Evolutionary conservation across 1,140 invertebrate species (phyloP).

Genomic region (Cecropterus lyciades): DNA sequence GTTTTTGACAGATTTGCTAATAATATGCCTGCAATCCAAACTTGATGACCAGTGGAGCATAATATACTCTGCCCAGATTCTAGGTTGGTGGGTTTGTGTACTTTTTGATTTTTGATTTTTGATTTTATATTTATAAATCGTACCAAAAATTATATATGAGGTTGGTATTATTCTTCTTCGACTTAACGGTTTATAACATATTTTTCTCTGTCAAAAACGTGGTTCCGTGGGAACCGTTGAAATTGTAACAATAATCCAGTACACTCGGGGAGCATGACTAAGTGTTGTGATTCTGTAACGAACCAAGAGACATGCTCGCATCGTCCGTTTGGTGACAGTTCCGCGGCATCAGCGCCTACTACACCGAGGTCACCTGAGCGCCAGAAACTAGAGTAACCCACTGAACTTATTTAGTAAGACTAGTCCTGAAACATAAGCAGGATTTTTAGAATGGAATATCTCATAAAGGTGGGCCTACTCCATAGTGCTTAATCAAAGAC

Average conservation of each 20-base stretch:
- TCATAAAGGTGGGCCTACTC: no score
- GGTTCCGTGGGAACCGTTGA: constrained; percentile 53
- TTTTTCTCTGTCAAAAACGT: background rate
- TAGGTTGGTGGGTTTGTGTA: no score
- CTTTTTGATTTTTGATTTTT: no score
- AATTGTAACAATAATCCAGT: constrained; percentile 42
- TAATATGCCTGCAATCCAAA: no score
- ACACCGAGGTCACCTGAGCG: constrained; percentile 47
- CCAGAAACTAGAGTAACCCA: constrained; percentile 38
- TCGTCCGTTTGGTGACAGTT: constrained; percentile 56
- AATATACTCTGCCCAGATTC: no score
- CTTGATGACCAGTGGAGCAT: no score
- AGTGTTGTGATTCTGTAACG: constrained; percentile 59
- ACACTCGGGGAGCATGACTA: constrained; percentile 45
- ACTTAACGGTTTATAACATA: constrained; percentile 7
- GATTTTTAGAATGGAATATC: no score
- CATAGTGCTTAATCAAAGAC: no score
- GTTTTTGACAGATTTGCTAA: no score
- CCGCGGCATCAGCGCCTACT: constrained; percentile 62
- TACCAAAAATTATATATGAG: no score
- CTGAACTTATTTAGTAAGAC: background rate
- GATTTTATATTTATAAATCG: no score
- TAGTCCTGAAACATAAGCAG: background rate
- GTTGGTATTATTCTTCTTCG: no score
- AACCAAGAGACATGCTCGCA: constrained; percentile 62